phyloP scores from a whole-genome alignment of 2,113 vertebrate species.

The Tupaia tana region DNA sequence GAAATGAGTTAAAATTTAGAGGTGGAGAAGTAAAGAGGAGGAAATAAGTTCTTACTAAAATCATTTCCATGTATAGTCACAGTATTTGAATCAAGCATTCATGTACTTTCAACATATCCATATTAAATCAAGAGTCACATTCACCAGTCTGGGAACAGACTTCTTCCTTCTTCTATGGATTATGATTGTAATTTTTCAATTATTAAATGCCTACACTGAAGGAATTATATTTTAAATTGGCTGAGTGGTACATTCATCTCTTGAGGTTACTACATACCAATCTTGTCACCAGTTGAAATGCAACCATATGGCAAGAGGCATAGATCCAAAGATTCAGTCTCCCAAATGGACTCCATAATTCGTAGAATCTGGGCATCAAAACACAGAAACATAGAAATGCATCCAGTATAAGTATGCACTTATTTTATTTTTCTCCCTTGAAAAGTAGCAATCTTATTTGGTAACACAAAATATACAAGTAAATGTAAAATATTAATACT shows the following conservation, averaged over 20 bases:
- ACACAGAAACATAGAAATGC: constrained; percentile 59
- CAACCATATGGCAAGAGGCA: constrained; percentile 96
- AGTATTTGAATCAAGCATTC: neutral
- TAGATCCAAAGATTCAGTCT: constrained; percentile 96
- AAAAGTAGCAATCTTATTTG: constrained; percentile 12
- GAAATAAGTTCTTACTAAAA: constrained; percentile 20
- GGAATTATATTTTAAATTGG: neutral
- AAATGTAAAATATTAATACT: neutral
- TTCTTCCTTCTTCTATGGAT: constrained; percentile 20
- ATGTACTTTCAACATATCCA: neutral
- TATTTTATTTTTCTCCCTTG: constrained; percentile 3
- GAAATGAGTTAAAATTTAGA: constrained; percentile 54
- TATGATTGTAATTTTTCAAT: neutral
- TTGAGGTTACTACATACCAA: constrained; percentile 87
- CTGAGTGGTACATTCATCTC: neutral
- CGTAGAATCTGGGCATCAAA: constrained; percentile 92
- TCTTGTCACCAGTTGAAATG: constrained; percentile 98
- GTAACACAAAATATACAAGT: neutral
- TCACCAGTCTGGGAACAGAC: neutral
- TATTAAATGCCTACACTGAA: neutral
- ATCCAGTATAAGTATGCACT: neutral
- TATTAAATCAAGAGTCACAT: constrained; percentile 9
- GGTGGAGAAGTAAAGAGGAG: neutral
- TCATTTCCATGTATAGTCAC: constrained; percentile 41
- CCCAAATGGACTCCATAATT: constrained; percentile 99